Evolutionary conservation across 1,140 invertebrate species (phyloP).

Genomic region (Anastrepha obliqua): DNA sequence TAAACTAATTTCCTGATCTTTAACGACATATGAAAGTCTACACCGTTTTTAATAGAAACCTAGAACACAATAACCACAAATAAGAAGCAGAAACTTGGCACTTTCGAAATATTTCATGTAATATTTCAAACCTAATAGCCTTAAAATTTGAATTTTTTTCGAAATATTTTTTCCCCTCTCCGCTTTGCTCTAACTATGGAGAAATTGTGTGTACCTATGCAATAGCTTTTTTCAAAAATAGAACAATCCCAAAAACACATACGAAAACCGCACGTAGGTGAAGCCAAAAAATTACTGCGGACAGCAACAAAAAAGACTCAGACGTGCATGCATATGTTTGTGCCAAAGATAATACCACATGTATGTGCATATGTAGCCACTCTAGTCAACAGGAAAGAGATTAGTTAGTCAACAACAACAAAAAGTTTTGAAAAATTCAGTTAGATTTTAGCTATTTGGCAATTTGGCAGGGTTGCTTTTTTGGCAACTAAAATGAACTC

Average conservation of each 20-base stretch:
- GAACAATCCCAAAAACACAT: conserved; percentile 9
- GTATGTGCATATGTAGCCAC: neutral
- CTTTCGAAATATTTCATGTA: too few relatives aligned
- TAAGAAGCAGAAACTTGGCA: too few relatives aligned
- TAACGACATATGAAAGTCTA: too few relatives aligned
- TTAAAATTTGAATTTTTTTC: neutral
- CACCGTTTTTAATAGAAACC: too few relatives aligned
- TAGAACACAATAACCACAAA: too few relatives aligned
- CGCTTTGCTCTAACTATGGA: neutral
- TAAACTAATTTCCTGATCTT: too few relatives aligned
- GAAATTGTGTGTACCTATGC: neutral
- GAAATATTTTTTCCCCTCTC: neutral
- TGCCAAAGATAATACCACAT: neutral
- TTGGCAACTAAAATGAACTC: neutral
- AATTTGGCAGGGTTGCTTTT: neutral
- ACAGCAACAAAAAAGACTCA: neutral
- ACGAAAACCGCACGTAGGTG: neutral
- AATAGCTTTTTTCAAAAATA: neutral
- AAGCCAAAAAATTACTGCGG: neutral
- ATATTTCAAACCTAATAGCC: too few relatives aligned
- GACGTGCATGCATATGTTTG: neutral
- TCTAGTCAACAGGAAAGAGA: neutral
- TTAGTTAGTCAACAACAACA: neutral
- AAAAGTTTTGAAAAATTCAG: neutral
- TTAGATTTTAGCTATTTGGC: neutral